phyloP scores from a whole-genome alignment of 2,888 invertebrate genomes.

The Pollenia amentaria region DNA sequence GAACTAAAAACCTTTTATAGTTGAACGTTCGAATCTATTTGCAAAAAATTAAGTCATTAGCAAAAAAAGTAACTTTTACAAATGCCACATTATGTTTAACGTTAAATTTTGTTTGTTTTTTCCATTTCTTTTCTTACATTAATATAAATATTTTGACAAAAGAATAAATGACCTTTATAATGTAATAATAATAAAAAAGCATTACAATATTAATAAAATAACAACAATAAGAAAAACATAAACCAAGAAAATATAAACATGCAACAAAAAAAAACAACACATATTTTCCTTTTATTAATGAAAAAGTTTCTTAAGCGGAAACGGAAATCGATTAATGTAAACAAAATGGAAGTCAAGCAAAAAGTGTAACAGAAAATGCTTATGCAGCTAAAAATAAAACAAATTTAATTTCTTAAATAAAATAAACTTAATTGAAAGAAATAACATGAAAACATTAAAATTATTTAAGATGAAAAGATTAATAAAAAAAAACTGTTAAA shows the following conservation, averaged over 20 bases:
- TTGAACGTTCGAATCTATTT: no score
- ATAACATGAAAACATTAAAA: background rate
- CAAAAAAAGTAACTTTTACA: background rate
- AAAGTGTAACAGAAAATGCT: background rate
- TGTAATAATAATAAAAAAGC: no score
- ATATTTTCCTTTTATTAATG: background rate
- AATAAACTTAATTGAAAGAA: background rate
- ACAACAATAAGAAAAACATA: background rate
- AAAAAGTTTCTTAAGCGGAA: constrained; percentile 22
- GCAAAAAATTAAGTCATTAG: background rate
- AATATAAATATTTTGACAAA: no score
- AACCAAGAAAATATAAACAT: background rate
- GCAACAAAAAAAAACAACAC: constrained; percentile 5
- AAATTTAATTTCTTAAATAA: background rate
- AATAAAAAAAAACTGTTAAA: no score
- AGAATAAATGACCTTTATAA: no score
- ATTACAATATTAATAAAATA: no score
- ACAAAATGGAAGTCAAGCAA: constrained; percentile 10
- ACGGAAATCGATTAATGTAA: constrained; percentile 27
- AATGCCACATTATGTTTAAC: no score
- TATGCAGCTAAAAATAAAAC: background rate
- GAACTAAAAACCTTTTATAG: no score
- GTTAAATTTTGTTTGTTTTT: no score
- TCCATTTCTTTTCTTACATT: no score
- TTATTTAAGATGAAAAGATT: no score